These are phyloP conservation scores for Drosophila affinis DNA, from an alignment of 2,888 invertebrate genomes.

Conservation along the genomic window DNA sequence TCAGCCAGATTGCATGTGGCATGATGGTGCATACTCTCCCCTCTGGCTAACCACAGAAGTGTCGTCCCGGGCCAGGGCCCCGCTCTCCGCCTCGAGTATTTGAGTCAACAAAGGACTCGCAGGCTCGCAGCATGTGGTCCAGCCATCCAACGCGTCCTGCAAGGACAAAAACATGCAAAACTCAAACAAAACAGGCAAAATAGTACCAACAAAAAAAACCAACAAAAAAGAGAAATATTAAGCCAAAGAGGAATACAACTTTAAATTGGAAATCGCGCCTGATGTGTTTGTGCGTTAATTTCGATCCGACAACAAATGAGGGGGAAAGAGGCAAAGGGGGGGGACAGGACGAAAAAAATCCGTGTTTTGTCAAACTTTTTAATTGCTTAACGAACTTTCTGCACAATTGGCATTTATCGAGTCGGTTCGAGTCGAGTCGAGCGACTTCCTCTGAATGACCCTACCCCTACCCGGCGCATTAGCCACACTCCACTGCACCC, in stretches of 20 bases:
- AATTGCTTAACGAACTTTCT: conserved; percentile 69
- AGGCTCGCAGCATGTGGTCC: conserved; percentile 67
- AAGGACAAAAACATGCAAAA: conserved; percentile 19
- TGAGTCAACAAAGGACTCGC: conserved; percentile 54
- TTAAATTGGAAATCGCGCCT: conserved; percentile 80
- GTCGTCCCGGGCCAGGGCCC: conserved; percentile 12
- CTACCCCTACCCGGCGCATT: conserved; percentile 33
- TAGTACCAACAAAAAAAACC: background rate
- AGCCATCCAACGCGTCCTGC: conserved; percentile 5
- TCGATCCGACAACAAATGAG: conserved; percentile 15
- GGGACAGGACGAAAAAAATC: background rate
- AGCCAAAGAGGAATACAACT: conserved; percentile 12
- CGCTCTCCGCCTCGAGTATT: conserved; percentile 34
- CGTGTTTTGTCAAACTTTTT: conserved; percentile 70
- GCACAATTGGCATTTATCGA: conserved; percentile 55
- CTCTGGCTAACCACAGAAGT: conserved; percentile 62
- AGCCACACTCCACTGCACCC: conserved; percentile 51
- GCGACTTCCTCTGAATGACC: conserved; percentile 50
- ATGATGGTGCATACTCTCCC: conserved; percentile 35
- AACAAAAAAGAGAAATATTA: background rate
- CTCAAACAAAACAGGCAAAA: conserved; percentile 17
- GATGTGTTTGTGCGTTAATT: conserved; percentile 79
- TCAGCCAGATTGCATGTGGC: conserved; percentile 26
- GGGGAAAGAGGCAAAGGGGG: background rate
- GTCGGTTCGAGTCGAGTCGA: conserved; percentile 32